Conservation (phyloP, 2,888 invertebrate genomes). For the Sesia apiformis region DNA sequence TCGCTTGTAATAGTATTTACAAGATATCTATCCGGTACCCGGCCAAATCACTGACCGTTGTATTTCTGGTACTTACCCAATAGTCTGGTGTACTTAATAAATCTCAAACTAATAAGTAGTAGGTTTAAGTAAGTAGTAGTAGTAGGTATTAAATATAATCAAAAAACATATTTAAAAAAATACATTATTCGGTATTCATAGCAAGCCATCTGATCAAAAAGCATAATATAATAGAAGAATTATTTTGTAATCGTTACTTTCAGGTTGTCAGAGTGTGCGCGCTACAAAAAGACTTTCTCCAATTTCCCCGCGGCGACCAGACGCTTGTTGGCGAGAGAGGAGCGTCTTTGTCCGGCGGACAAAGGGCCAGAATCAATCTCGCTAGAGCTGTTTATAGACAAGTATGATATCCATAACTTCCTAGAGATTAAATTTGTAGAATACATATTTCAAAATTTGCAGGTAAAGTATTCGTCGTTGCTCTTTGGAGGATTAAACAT, state of each 20-base stretch:
- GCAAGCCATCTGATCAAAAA: too few relatives aligned
- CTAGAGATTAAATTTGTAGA: not conserved
- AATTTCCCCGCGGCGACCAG: slow-evolving; percentile 80
- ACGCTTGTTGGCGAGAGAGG: slow-evolving; percentile 90
- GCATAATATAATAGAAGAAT: not conserved
- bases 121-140: too few relatives aligned
- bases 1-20: too few relatives aligned
- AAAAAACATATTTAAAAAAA: too few relatives aligned
- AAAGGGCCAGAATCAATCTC: slow-evolving; percentile 83
- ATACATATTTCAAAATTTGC: not conserved
- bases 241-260: not conserved
- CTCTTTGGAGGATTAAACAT: too few relatives aligned
- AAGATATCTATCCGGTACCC: too few relatives aligned
- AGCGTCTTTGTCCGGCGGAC: slow-evolving; percentile 86
- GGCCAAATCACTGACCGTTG: too few relatives aligned
- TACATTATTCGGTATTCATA: too few relatives aligned
- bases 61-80: too few relatives aligned
- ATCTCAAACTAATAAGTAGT: too few relatives aligned
- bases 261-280: slow-evolving; percentile 79
- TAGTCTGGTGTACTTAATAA: too few relatives aligned
- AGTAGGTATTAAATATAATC: too few relatives aligned
- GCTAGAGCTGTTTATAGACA: slow-evolving; percentile 81
- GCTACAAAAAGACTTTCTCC: slow-evolving; percentile 82
- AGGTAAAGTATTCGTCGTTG: not conserved
- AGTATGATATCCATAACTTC: slow-evolving; percentile 33